phyloP scores from a whole-genome alignment of 1,140 invertebrate genomes.

The Ceratina australensis region DNA sequence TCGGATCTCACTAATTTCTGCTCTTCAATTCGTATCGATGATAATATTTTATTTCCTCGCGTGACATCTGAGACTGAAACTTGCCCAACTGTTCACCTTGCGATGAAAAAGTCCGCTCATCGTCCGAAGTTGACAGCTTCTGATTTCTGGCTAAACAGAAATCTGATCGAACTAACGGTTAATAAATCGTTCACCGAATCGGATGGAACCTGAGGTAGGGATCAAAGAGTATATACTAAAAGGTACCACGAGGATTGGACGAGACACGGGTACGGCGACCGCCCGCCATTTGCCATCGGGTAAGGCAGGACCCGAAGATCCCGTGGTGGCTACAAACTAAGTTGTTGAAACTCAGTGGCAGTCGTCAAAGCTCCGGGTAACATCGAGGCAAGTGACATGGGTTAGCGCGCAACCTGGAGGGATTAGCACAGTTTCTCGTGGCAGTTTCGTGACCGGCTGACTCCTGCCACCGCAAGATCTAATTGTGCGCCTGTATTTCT shows the following conservation, averaged over 20 bases:
- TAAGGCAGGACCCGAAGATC: constrained; percentile 35
- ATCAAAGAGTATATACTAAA: no score
- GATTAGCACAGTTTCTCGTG: constrained; percentile 54
- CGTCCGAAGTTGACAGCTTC: no score
- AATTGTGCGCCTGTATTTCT: constrained; percentile 25
- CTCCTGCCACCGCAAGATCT: constrained; percentile 42
- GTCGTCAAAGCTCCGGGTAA: constrained; percentile 14
- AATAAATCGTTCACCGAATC: no score
- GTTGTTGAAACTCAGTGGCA: constrained; percentile 53
- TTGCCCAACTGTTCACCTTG: no score
- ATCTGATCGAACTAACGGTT: no score
- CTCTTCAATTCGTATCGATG: no score
- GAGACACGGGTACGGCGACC: neutral
- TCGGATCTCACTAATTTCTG: no score
- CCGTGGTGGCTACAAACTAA: constrained; percentile 45
- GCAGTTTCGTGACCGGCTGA: constrained; percentile 57
- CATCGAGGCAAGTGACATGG: constrained; percentile 51
- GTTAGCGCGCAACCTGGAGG: constrained; percentile 35
- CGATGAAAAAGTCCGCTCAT: no score
- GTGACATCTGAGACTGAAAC: no score
- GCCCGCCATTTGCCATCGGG: constrained; percentile 20
- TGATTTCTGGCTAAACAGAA: neutral
- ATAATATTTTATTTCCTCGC: no score
- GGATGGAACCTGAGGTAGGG: no score
- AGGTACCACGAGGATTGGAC: no score